These are phyloP conservation scores for Channa striata DNA, from an alignment of 2,797 vertebrate genomes.

Conservation along the genomic window DNA sequence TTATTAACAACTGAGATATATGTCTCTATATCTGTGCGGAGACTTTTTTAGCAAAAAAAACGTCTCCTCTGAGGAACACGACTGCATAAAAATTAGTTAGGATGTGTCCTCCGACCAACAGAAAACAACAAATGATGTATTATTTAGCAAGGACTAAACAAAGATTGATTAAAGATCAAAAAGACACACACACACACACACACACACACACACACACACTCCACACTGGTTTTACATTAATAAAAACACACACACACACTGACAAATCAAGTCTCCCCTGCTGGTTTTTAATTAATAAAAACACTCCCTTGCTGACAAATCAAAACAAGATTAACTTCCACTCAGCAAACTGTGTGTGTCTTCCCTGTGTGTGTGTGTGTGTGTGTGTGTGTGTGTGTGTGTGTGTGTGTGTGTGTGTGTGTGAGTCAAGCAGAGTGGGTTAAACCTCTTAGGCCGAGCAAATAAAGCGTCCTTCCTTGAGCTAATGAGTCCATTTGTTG, in stretches of 20 bases:
- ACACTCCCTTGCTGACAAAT: constrained; percentile 62
- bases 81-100: too few species aligned
- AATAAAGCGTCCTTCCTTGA: constrained; percentile 38
- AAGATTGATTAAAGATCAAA: too few species aligned
- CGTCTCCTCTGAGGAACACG: too few species aligned
- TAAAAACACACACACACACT: constrained; percentile 60
- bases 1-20: too few species aligned
- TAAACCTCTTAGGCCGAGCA: constrained; percentile 42
- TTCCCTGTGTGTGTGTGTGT: not conserved
- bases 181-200: constrained; percentile 14
- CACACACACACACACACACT: constrained; percentile 23
- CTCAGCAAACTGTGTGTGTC: constrained; percentile 13
- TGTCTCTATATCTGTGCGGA: too few species aligned
- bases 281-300: constrained; percentile 74
- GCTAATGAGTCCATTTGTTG: constrained; percentile 61
- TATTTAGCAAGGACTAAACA: too few species aligned
- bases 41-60: too few species aligned
- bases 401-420: not conserved
- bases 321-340: constrained; percentile 71
- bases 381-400: constrained; percentile 3
- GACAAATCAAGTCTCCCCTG: constrained; percentile 62
- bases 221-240: constrained; percentile 69
- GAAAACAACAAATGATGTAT: too few species aligned
- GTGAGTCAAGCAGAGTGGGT: constrained; percentile 14
- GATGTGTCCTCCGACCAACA: too few species aligned